Base-by-base conservation (phyloP, 2,113 vertebrate species). In the Dasyurus viverrinus region DNA sequence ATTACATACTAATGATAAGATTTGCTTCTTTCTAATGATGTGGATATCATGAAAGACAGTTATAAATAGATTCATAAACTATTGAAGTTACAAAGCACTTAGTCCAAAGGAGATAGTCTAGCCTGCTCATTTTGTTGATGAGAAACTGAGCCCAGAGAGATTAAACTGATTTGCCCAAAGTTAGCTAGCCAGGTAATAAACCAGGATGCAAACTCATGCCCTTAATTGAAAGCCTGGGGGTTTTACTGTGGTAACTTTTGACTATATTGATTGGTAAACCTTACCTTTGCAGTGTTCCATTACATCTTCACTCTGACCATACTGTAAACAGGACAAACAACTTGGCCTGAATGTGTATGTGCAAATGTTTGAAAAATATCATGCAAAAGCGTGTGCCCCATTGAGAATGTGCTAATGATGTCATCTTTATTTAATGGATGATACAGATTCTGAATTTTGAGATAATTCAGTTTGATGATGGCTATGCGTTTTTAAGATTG, bases 331-430 rank as follows among this genome's bases (percentile, higher is more conserved):
- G 36, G 91, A 26, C 47, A 50, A 90, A 68, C 30, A 89, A 50
- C 53, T 68, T 94, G 93, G 53, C 84, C 47, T n/a, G 36, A 94
- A 95, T 96, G 91, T 76, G 92, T 92, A 91, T 92, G 36, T 42
- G 47, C 54, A 93, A 57, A 96, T n/a, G 54, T 46, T 47, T 91
- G 42, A 30, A 60, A 46, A 92, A 54, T 48, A 89, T 24, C 27
- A 53, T 14, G 90, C 90, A 92, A 25, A 94, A 91, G 84, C 54
- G 22, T 95, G 57, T 84, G 93, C 50, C 26, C 46, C 84, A 48
- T 12, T 90, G 47, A 9, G 91, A 96, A 54, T 54, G 46, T 84
- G 57, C 91, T 89, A 97, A 92, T 68, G 94, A 91, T 54, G 47
- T 93, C 90, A 91, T 96, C 90, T 94, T 60, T 50, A 25, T 68